Conservation (phyloP, 2,888 invertebrate species). For the Achlya flavicornis region DNA sequence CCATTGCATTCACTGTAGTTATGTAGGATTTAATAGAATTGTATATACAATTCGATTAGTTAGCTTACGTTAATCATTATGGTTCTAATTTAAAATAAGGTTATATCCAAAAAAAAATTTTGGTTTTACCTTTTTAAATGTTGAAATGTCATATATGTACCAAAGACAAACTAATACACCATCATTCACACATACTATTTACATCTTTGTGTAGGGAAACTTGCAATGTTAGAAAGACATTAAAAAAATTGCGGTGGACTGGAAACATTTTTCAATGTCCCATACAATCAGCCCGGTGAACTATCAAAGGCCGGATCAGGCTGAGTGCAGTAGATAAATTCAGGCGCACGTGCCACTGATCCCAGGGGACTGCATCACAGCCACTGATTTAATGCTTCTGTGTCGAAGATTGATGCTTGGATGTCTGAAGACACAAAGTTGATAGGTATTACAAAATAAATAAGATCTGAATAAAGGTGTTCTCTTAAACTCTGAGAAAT, state of each 20-base stretch:
- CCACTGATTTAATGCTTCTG: slow-evolving; percentile 19
- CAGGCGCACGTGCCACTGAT: slow-evolving; percentile 11
- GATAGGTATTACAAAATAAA: not conserved
- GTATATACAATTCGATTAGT: too few species aligned
- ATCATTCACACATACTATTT: too few species aligned
- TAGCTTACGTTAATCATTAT: too few species aligned
- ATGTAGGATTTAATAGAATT: too few species aligned
- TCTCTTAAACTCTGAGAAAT: too few species aligned
- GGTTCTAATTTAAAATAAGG: too few species aligned
- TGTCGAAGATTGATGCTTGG: slow-evolving; percentile 26
- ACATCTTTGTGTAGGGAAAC: too few species aligned
- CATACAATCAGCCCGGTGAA: not conserved
- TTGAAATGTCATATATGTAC: too few species aligned
- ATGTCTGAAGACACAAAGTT: slow-evolving; percentile 14
- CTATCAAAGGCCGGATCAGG: slow-evolving; percentile 2
- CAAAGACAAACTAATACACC: too few species aligned
- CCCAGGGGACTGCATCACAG: slow-evolving; percentile 19
- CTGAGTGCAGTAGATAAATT: slow-evolving; percentile 15
- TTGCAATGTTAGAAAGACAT: not conserved
- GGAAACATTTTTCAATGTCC: slow-evolving; percentile 1
- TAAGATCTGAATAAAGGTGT: too few species aligned
- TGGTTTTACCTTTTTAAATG: too few species aligned
- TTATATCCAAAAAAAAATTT: too few species aligned
- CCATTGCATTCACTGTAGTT: not conserved
- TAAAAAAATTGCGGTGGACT: not conserved